Evolutionary conservation across 1,140 invertebrate species (phyloP).

Genomic region (Drosophila fuyamai): DNA sequence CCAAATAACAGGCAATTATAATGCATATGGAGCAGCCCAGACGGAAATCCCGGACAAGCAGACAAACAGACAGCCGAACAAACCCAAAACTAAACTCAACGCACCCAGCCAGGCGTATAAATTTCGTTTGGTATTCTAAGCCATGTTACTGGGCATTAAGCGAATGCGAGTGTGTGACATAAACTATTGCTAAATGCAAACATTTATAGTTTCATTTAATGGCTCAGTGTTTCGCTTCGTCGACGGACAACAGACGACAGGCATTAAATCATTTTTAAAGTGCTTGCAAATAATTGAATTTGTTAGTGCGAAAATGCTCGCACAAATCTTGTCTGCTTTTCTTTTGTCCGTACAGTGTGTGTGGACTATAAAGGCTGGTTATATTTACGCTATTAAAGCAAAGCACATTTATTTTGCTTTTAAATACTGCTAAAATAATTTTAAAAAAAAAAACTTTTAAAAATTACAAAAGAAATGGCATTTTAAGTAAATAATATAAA

Average conservation of each 20-base stretch:
- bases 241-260: conserved; percentile 28
- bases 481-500: neutral
- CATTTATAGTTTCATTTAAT: conserved; percentile 77
- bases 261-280: conserved; percentile 80
- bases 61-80: conserved; percentile 16
- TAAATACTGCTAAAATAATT: neutral
- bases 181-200: conserved; percentile 69
- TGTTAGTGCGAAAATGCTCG: conserved; percentile 51
- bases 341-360: conserved; percentile 1
- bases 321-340: conserved; percentile 28
- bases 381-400: neutral
- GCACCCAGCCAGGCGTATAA: conserved; percentile 53
- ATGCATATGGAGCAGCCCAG: conserved; percentile 55
- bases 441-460: too few species aligned
- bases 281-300: conserved; percentile 73
- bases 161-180: conserved; percentile 33
- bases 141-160: conserved; percentile 20
- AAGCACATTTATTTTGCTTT: neutral
- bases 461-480: neutral
- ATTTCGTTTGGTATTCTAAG: conserved; percentile 74
- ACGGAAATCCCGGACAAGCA: conserved; percentile 33
- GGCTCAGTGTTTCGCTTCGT: conserved; percentile 54
- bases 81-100: conserved; percentile 19
- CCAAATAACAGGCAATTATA: conserved; percentile 60
- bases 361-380: neutral